Conservation (phyloP, 1,140 invertebrate species). For the Triops longicaudatus region DNA sequence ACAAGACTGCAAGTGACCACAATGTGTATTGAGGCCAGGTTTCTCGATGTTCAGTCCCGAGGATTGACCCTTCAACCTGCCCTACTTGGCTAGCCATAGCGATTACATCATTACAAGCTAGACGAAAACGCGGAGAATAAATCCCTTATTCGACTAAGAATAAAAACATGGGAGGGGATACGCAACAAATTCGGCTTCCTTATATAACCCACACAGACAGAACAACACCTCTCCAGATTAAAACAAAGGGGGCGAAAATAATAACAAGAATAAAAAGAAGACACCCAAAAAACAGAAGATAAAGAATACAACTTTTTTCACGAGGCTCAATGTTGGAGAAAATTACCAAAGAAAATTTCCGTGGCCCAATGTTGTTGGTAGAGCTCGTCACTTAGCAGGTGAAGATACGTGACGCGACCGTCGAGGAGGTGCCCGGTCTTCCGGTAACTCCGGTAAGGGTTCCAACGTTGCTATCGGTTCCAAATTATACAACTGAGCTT, state of each 20-base stretch:
- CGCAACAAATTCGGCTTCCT: too few species aligned
- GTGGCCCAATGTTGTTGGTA: too few species aligned
- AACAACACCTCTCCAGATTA: too few species aligned
- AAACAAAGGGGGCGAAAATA: too few species aligned
- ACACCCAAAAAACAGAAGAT: too few species aligned
- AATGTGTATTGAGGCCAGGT: not conserved
- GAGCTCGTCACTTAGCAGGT: not conserved
- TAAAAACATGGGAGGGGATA: not conserved
- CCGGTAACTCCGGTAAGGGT: constrained; percentile 24
- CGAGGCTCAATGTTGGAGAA: not conserved
- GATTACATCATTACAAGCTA: not conserved
- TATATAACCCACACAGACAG: too few species aligned
- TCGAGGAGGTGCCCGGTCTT: constrained; percentile 11
- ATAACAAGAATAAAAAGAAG: not conserved
- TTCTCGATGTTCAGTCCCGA: not conserved
- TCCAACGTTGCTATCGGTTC: constrained; percentile 18
- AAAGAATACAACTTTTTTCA: not conserved
- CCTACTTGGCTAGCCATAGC: not conserved
- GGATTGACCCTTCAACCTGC: constrained; percentile 10
- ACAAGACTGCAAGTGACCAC: not conserved
- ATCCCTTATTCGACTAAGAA: not conserved
- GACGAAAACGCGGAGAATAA: not conserved
- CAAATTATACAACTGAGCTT: constrained; percentile 19
- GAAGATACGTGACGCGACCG: not conserved
- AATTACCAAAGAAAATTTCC: not conserved